Evolutionary conservation across 1,140 invertebrate genomes (phyloP).

Genomic region (Drosophila ironensis): DNA sequence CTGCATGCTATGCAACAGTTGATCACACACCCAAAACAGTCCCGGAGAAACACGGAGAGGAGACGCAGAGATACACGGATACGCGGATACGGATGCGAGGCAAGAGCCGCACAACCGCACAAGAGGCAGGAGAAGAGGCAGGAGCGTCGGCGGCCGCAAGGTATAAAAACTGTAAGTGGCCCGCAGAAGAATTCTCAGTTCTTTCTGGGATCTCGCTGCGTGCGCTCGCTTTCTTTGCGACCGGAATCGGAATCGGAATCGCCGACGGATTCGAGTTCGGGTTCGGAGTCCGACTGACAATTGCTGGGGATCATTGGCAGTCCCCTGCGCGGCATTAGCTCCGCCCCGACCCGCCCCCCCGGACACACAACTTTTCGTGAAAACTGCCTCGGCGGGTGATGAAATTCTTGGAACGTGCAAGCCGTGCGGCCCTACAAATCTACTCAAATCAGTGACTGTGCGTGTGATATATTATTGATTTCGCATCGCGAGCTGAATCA

Average conservation of each 20-base stretch:
- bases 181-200: constrained; percentile 72
- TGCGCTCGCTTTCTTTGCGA: constrained; percentile 41
- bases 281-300: constrained; percentile 39
- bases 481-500: constrained; percentile 55
- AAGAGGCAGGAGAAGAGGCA: constrained; percentile 12
- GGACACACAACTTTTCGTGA: background rate
- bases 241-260: constrained; percentile 19
- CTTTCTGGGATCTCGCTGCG: constrained; percentile 80
- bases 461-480: constrained; percentile 62
- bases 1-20: too few species aligned
- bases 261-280: constrained; percentile 1
- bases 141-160: constrained; percentile 12
- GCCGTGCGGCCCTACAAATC: background rate
- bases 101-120: too few species aligned
- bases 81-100: too few species aligned
- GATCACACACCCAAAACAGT: too few species aligned
- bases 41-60: too few species aligned
- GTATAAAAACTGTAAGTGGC: constrained; percentile 81
- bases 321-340: background rate
- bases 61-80: too few species aligned
- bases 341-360: background rate
- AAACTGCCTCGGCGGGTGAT: constrained; percentile 26
- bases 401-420: constrained; percentile 37
- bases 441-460: constrained; percentile 7
- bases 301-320: constrained; percentile 44